Base-by-base conservation (phyloP, 2,797 vertebrate genomes). In the Myiotriccus ornatus region DNA sequence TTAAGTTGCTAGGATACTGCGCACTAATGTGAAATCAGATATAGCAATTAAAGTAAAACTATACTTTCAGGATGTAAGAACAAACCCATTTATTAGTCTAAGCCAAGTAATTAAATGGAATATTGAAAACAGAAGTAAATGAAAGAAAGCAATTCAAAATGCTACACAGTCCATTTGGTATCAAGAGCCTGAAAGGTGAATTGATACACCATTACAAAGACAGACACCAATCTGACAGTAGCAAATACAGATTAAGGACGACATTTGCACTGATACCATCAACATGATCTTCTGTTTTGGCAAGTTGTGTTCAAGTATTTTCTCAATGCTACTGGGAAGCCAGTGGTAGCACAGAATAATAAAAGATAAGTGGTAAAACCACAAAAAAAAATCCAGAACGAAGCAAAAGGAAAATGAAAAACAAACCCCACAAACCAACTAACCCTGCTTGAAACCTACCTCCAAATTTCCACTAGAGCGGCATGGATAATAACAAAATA, bases 1-100 rank as follows among this genome's bases (percentile, higher is more conserved):
- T 92, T 94, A 97, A 97, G 96, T 97, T 98, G 97, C 97, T 97
- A 97, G 96, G 97, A 97, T 96, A 97, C 97, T 90, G 91, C 78
- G 64, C 37, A 41, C 76, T 96, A 94, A 95, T 67, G 93, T 95
- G 97, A 97, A 97, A 97, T 97, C 94, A 96, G 96, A 98, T 97
- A 97, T 28, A 96, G 96, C 95, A 97, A 97, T 97, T 97, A 97
- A 97, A 95, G 96, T 85, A 97, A 97, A 96, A 94, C 82, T 93
- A 91, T 93, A 94, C n/a, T 94, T 93, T 91, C 97, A 96, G 91
- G 76, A 97, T 95, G 90, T 95, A 96, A 93, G 94, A 97, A 95
- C 82, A 96, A 97, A 98, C 93, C 90, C 96, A 95, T 94, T 94
- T 96, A 97, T 97, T 97, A 97, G 95, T 86, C 91, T 94, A 94